Evolutionary conservation across 2,888 invertebrate species (phyloP).

Genomic region (Polydesmus complanatus): DNA sequence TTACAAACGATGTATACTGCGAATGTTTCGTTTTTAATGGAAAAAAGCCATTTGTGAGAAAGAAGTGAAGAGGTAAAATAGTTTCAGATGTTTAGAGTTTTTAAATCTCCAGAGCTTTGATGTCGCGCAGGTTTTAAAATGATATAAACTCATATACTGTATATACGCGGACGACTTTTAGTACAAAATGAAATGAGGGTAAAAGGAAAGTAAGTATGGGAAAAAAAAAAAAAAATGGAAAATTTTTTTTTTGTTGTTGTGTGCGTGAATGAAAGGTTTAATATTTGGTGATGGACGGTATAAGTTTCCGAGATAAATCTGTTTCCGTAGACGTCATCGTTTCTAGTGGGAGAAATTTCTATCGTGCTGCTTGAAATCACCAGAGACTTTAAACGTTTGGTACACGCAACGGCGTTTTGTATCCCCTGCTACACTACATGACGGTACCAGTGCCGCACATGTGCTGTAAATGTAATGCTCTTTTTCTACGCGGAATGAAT

Average conservation of each 20-base stretch:
- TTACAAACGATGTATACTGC: no score
- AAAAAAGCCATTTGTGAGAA: background rate
- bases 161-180: no score
- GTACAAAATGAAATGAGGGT: no score
- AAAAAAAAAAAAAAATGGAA: no score
- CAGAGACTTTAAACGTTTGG: background rate
- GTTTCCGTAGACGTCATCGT: background rate
- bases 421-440: no score
- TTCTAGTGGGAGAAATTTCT: background rate
- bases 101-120: background rate
- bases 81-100: background rate
- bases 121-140: background rate
- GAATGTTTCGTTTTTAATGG: background rate
- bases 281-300: background rate
- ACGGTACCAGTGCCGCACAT: no score
- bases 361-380: background rate
- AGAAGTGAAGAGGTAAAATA: background rate
- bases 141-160: background rate
- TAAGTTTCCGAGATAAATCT: background rate
- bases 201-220: no score
- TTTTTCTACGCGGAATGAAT: background rate
- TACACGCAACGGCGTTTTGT: background rate
- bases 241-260: background rate
- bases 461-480: background rate
- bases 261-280: background rate